phyloP scores from a whole-genome alignment of 2,113 vertebrate genomes.

The Pelodiscus sinensis region DNA sequence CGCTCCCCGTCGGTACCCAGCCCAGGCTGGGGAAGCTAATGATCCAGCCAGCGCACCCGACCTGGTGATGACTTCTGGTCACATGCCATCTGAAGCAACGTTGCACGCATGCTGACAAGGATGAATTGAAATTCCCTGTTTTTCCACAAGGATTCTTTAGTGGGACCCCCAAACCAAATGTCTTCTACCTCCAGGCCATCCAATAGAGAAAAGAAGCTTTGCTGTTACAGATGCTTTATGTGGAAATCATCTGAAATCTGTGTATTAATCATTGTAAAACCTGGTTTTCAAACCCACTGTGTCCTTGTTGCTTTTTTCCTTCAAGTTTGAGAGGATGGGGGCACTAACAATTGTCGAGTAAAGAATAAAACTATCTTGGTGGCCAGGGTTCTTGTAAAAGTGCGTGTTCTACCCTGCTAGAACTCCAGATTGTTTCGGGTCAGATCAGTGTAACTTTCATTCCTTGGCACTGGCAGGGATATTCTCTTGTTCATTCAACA shows the following conservation, averaged over 20 bases:
- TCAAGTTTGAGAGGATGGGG: background rate
- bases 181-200: background rate
- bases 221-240: background rate
- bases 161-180: background rate
- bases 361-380: accelerated
- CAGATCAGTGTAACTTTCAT: background rate
- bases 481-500: accelerated
- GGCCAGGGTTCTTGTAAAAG: accelerated
- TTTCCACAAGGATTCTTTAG: slow-evolving; percentile 37
- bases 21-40: too few relatives aligned
- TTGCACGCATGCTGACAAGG: too few relatives aligned
- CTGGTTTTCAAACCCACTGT: background rate
- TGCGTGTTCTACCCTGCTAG: accelerated
- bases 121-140: background rate
- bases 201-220: background rate
- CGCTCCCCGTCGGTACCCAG: too few relatives aligned
- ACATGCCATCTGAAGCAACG: too few relatives aligned
- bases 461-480: too few relatives aligned
- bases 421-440: accelerated
- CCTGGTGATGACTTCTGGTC: too few relatives aligned
- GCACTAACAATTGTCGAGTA: background rate
- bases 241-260: background rate
- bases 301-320: background rate
- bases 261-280: accelerated
- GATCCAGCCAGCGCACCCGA: too few relatives aligned